These are phyloP conservation scores for Halocynthia aurantium DNA, from an alignment of 23 tunicate species.

Conservation along the genomic window DNA sequence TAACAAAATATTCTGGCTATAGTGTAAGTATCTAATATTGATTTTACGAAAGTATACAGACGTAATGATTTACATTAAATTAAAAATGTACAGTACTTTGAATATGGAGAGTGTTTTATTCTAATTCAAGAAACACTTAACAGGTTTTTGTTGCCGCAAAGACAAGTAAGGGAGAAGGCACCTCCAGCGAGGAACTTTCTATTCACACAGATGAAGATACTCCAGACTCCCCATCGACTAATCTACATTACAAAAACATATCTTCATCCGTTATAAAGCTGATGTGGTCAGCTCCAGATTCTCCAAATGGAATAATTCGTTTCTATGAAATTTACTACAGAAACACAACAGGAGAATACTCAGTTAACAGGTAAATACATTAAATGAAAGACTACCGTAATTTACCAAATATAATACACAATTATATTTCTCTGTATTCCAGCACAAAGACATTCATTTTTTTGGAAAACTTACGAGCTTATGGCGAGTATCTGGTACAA, in stretches of 20 bases:
- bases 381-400: not conserved
- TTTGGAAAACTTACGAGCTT: constrained; percentile 31
- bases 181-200: constrained; percentile 7
- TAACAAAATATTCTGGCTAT: constrained; percentile 36
- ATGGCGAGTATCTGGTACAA: constrained; percentile 27
- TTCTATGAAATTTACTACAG: constrained; percentile 40
- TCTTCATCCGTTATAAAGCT: constrained; percentile 33
- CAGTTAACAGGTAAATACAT: constrained; percentile 8
- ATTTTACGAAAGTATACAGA: not conserved
- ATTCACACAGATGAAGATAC: constrained; percentile 60
- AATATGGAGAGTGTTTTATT: not conserved
- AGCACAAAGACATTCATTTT: constrained; percentile 28
- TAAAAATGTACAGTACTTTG: not conserved
- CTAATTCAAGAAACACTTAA: not conserved
- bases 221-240: constrained; percentile 38
- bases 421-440: constrained; percentile 9
- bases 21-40: constrained; percentile 2
- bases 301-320: constrained; percentile 39
- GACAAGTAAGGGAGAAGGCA: constrained; percentile 47
- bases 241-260: constrained; percentile 30
- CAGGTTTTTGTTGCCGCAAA: constrained; percentile 43
- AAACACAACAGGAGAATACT: constrained; percentile 11
- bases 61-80: not conserved
- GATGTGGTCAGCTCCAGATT: constrained; percentile 30
- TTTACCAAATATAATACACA: not conserved